Evolutionary conservation across 2,888 invertebrate species (phyloP), one percentile per base, ranked within the genome.

Genomic region (Eledona agricola): DNA sequence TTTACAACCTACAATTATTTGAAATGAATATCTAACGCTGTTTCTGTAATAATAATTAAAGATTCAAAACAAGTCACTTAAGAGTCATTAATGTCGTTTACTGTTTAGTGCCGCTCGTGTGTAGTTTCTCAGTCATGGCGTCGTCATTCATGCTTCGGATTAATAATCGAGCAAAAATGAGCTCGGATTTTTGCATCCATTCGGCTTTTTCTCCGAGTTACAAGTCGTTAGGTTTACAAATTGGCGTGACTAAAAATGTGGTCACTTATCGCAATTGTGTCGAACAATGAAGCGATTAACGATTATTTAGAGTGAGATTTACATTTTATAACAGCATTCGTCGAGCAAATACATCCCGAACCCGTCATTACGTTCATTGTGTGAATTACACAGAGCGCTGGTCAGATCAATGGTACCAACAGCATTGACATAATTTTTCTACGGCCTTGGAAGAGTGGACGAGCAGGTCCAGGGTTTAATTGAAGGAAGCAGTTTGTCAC

Each of bases 221-320:
- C 65, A 67, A n/a, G 62, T 63, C 47, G 65, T 66, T 67, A 59
- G 58, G 58, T 58, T 57, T 55, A 63, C 56, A 64, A 67, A 67
- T 64, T 63, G 58, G 57, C 67, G 67, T 67, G 66, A 67, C 67
- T 66, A 64, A 67, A 65, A 59, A 60, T 66, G 65, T 60, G 67
- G 65, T 67, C 64, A 66, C 62, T 62, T 60, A 59, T 56, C 59
- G 59, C 63, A 62, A 62, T 62, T 62, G 63, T 60, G 53, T 58
- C 55, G 60, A 59, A 64, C 62, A 63, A 63, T 63, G 64, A 57
- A 58, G 60, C 60, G 56, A 58, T 64, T 54, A 50, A 54, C 54
- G 54, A 50, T 54, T 50, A 54, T 54, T 54, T 50, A 50, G n/a
- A n/a, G 54, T 19, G 22, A 43, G 22, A 54, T 54, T 50, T 54